Conservation (phyloP, 2,888 invertebrate genomes). For the Ornithoptera priamus region DNA sequence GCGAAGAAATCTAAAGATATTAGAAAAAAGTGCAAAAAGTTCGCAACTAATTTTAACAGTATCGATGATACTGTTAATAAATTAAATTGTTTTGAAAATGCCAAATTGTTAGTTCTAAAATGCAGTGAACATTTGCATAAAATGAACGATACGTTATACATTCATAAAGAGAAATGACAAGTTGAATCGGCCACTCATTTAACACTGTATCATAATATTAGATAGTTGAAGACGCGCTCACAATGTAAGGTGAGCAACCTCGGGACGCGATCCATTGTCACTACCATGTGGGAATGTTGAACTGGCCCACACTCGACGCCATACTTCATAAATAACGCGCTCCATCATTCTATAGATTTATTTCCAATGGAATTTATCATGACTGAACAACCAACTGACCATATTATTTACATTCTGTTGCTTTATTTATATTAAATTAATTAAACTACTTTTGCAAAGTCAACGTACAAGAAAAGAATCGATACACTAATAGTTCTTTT, state of each 20-base stretch:
- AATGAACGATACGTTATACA: neutral
- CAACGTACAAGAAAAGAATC: too few relatives aligned
- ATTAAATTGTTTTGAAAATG: too few relatives aligned
- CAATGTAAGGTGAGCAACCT: constrained; percentile 71
- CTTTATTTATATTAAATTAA: neutral
- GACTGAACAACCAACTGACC: too few relatives aligned
- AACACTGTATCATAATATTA: constrained; percentile 65
- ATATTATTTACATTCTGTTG: neutral
- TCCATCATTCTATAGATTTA: neutral
- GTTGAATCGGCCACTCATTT: constrained; percentile 45
- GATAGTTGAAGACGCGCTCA: constrained; percentile 44
- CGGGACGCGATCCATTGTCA: constrained; percentile 54
- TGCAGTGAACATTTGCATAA: too few relatives aligned
- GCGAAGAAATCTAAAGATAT: neutral
- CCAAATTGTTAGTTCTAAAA: too few relatives aligned
- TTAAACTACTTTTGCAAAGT: neutral
- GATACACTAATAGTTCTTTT: too few relatives aligned
- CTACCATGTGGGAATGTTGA: constrained; percentile 62
- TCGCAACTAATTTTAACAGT: too few relatives aligned
- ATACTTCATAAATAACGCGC: constrained; percentile 6
- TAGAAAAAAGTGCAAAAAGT: neutral
- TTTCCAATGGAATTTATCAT: neutral
- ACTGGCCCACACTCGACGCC: constrained; percentile 43
- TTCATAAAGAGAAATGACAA: constrained; percentile 34
- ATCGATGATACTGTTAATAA: too few relatives aligned